These are phyloP conservation scores for Cirrhinus molitorella DNA, from an alignment of 2,797 vertebrate species.

Conservation along the genomic window DNA sequence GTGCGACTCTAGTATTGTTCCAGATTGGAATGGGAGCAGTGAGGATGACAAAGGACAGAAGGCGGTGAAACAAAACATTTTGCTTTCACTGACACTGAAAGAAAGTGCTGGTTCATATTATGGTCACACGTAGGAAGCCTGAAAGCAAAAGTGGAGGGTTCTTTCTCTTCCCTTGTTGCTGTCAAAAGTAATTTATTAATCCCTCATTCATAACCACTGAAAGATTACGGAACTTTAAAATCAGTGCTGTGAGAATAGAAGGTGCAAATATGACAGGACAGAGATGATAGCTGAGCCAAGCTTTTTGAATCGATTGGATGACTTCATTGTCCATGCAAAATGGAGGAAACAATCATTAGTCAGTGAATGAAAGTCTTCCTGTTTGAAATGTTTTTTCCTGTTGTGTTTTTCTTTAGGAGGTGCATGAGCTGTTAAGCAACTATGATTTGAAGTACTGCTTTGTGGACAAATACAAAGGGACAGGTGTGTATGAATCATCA, in stretches of 20 bases:
- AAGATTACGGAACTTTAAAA: background rate
- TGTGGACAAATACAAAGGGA: conserved; percentile 97
- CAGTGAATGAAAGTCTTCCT: background rate
- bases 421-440: conserved; percentile 90
- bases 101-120: conserved; percentile 79
- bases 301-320: background rate
- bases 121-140: background rate
- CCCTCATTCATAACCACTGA: background rate
- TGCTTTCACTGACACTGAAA: conserved; percentile 66
- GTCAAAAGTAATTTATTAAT: background rate
- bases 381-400: background rate
- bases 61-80: conserved; percentile 74
- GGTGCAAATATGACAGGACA: background rate
- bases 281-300: background rate
- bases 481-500: conserved; percentile 81
- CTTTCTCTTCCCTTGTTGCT: background rate
- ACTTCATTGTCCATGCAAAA: background rate
- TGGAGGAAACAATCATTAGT: background rate
- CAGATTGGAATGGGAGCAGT: conserved; percentile 70
- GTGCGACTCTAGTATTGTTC: conserved; percentile 65
- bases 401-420: conserved; percentile 80
- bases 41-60: conserved; percentile 77
- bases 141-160: background rate
- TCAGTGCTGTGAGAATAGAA: background rate
- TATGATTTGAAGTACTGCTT: conserved; percentile 97